Evolutionary conservation across 2,888 invertebrate genomes (phyloP), one percentile per base, ranked within the genome.

Genomic region (Sarcophaga rosellei): DNA sequence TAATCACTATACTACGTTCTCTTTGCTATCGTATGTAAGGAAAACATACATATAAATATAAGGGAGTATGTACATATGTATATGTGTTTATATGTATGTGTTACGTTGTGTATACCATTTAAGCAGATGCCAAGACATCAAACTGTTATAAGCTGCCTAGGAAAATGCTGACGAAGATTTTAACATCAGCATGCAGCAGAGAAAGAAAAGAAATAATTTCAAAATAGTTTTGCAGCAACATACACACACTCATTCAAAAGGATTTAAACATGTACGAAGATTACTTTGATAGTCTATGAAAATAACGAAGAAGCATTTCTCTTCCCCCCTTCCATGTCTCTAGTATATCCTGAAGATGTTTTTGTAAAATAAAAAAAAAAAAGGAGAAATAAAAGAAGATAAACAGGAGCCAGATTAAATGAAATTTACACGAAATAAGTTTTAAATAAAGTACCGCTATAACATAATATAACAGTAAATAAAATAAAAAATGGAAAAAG

Each of bases 41-140:
- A 35, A 35, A 8, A 35, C 35, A 35, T 35, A 35, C 35, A 35
- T 35, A 35, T 35, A 8, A 35, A 35, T 1, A 35, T 8, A 35
- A 35, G 35, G 3, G 25, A 25, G 25, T 35, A 5, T 63, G 63
- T 25, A 17, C 17, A 21, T 15, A 23, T 45, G 0, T 44, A 6
- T n/a, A 44, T 11, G 11, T 66, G 44, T 21, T 3, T 23, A 25
- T 23, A 5, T n/a, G 53, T 23, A 5, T n/a, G 53, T 25, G 17
- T 61, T 20, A n/a, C 15, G 35, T 35, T 12, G 20, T 21, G 6
- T 10, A 3, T 73, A 1, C 35, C 2, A 6, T 62, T 61, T 25
- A 70, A 78, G 21, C 35, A 69, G 78, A 47, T 69, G 69, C 35
- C 63, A 25, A 57, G 72, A 53, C 68, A 81, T 53, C 44, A 74